phyloP scores from a whole-genome alignment of 2,888 invertebrate genomes.

The Imbricaverruca yamaguchii region DNA sequence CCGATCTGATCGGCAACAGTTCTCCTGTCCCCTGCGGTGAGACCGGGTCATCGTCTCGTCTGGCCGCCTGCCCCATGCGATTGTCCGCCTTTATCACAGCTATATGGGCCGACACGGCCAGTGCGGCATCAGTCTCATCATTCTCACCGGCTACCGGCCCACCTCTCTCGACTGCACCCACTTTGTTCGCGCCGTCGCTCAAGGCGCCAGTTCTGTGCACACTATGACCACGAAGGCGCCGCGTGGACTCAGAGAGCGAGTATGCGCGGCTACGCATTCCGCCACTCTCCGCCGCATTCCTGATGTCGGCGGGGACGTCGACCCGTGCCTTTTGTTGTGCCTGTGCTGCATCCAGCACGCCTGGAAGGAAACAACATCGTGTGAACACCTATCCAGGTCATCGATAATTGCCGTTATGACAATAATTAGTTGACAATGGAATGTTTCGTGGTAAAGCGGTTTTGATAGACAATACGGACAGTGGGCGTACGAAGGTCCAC shows the following conservation, averaged over 20 bases:
- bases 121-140: neutral
- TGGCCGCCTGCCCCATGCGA: neutral
- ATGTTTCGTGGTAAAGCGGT: neutral
- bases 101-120: neutral
- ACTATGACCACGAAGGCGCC: neutral
- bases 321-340: neutral
- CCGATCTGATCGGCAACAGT: neutral
- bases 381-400: neutral
- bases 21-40: neutral
- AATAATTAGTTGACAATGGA: neutral
- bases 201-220: neutral
- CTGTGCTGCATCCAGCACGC: neutral
- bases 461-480: neutral
- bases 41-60: neutral
- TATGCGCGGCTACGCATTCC: neutral
- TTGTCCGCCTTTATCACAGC: neutral
- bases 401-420: neutral
- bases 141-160: neutral
- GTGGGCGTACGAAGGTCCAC: neutral
- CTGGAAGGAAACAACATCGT: neutral
- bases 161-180: neutral
- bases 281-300: neutral
- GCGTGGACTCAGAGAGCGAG: neutral
- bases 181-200: neutral
- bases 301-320: neutral